phyloP scores from a whole-genome alignment of 1,140 invertebrate genomes.

The Drosophila nikananu region DNA sequence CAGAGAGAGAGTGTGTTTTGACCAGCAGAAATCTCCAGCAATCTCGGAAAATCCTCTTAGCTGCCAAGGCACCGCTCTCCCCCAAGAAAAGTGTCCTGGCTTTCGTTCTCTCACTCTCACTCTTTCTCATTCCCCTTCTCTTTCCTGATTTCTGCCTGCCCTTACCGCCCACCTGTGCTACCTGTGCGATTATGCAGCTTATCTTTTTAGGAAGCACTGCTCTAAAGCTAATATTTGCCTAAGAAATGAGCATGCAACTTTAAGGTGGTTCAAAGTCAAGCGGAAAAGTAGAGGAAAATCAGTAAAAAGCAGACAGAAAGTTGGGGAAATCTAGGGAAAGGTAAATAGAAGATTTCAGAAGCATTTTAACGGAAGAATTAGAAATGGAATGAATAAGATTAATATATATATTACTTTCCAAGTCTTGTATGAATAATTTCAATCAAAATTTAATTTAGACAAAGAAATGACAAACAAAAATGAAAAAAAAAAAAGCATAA shows the following conservation, averaged over 20 bases:
- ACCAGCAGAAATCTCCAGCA: slow-evolving; percentile 25
- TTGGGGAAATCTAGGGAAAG: background rate
- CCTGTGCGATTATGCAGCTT: slow-evolving; percentile 25
- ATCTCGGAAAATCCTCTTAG: slow-evolving; percentile 58
- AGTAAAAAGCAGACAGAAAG: background rate
- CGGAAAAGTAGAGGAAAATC: background rate
- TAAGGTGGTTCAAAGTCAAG: slow-evolving; percentile 20
- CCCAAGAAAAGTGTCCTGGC: background rate
- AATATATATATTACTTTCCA: background rate
- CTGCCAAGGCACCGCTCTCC: slow-evolving; percentile 13
- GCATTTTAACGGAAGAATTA: background rate
- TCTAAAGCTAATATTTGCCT: slow-evolving; percentile 38
- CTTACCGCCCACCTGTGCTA: background rate
- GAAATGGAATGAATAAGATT: background rate
- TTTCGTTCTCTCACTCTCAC: background rate
- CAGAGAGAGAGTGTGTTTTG: background rate
- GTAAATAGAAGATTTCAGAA: too few relatives aligned
- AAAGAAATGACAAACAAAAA: background rate
- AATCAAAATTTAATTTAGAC: too few relatives aligned
- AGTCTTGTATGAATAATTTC: too few relatives aligned
- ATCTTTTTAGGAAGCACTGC: slow-evolving; percentile 18
- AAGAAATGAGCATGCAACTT: slow-evolving; percentile 32
- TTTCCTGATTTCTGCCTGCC: background rate
- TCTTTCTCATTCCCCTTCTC: background rate
- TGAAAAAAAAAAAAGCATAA: background rate